A percentile compares a stretch with the other conserved stretches of the same genome.
These are phyloP conservation scores for Allochrocebus solatus DNA, from an alignment of 2,797 vertebrate species.

Conservation along the genomic window DNA sequence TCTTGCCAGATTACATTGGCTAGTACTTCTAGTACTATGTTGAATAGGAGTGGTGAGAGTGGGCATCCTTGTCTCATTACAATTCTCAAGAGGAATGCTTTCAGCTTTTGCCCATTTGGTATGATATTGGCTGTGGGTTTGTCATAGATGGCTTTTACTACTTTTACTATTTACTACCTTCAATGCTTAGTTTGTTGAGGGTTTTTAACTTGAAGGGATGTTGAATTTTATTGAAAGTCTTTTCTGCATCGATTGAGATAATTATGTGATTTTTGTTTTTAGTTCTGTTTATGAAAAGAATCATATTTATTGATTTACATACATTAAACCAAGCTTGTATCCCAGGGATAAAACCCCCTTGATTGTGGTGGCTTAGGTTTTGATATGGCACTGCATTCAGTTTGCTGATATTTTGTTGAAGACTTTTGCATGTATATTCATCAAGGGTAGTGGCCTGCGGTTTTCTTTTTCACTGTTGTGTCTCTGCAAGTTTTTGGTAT, in stretches of 20 bases:
- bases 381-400: not conserved
- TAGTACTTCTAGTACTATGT: not conserved
- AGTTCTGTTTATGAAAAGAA: not conserved
- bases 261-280: not conserved
- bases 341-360: not conserved
- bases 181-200: not conserved
- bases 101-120: not conserved
- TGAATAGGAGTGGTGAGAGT: not conserved
- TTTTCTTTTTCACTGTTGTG: not conserved
- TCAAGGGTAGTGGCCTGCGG: not conserved
- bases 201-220: not conserved
- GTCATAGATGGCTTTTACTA: not conserved
- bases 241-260: not conserved
- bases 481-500: not conserved
- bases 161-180: not conserved
- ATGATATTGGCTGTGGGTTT: not conserved
- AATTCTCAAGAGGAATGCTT: not conserved
- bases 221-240: not conserved
- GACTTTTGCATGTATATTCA: not conserved
- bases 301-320: not conserved
- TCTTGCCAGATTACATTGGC: not conserved
- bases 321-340: not conserved
- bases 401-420: not conserved
- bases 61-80: not conserved
- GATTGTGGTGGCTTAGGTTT: not conserved